A percentile compares a stretch with the other conserved stretches of the same genome.
phyloP scores from a whole-genome alignment of 2,888 invertebrate species.

The Elysia crispata region DNA sequence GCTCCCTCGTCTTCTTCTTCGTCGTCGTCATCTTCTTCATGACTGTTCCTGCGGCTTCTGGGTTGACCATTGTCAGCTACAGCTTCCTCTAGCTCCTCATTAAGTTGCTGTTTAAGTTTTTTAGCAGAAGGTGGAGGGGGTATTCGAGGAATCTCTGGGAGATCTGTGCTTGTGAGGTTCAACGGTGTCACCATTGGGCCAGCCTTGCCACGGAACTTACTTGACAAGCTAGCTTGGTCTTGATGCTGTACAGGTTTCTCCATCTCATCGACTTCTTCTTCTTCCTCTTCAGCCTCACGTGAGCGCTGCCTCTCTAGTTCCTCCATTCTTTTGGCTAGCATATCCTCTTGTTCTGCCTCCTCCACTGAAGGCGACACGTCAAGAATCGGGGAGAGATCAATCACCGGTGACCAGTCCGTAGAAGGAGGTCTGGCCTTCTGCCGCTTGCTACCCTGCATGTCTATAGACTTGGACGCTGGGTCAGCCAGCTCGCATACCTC shows the following conservation, averaged over 20 bases:
- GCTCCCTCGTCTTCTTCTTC: slow-evolving; percentile 36
- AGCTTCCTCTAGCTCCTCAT: slow-evolving; percentile 32
- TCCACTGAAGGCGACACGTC: slow-evolving; percentile 78
- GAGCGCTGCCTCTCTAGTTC: slow-evolving; percentile 66
- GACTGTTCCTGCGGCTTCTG: too few relatives aligned
- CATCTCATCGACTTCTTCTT: slow-evolving; percentile 14
- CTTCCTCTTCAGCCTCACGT: slow-evolving; percentile 55
- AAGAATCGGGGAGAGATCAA: slow-evolving; percentile 78
- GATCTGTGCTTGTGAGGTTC: too few relatives aligned
- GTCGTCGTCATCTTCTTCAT: slow-evolving; percentile 25
- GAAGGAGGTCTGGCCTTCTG: slow-evolving; percentile 74
- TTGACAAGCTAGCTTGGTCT: neutral
- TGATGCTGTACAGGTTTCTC: neutral
- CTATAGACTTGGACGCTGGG: slow-evolving; percentile 73
- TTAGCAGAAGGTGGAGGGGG: slow-evolving; percentile 45
- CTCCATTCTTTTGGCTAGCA: slow-evolving; percentile 72
- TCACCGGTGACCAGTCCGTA: slow-evolving; percentile 78
- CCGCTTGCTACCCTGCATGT: slow-evolving; percentile 73
- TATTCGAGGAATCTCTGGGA: slow-evolving; percentile 37
- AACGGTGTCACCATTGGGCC: too few relatives aligned
- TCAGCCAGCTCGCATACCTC: slow-evolving; percentile 71
- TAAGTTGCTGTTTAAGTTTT: slow-evolving; percentile 42
- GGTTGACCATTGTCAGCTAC: too few relatives aligned
- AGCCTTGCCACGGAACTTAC: slow-evolving; percentile 12
- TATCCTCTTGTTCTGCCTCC: slow-evolving; percentile 76